Percentiles rank a stretch among this genome's conserved stretches.
Evolutionary conservation across 2,113 vertebrate species (phyloP).

Genomic region (Aviceda subcristata): DNA sequence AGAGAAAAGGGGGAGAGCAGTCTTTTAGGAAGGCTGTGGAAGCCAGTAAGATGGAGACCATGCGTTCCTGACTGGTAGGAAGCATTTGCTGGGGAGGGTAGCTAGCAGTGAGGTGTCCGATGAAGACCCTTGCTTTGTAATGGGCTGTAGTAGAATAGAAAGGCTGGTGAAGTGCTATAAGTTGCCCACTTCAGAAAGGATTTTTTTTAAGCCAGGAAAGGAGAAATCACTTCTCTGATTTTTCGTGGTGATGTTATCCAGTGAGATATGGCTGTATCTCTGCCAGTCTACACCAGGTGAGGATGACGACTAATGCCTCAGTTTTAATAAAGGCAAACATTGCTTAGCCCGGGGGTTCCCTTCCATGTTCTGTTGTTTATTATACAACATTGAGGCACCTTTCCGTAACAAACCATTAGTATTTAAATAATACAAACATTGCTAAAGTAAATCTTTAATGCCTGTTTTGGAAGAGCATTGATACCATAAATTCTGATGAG

Average conservation of each 20-base stretch:
- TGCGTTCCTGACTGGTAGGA: accelerated
- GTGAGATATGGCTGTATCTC: accelerated
- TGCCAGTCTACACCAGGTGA: accelerated
- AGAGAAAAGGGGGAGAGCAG: not conserved
- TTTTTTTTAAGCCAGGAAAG: not conserved
- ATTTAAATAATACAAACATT: not conserved
- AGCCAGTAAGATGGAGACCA: not conserved
- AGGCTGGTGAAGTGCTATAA: not conserved
- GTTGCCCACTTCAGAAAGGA: not conserved
- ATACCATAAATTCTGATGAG: conserved; percentile 4
- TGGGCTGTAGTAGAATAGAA: not conserved
- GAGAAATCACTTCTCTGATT: not conserved
- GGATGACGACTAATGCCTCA: not conserved
- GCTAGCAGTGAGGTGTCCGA: not conserved
- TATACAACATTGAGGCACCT: not conserved
- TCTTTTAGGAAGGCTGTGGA: not conserved
- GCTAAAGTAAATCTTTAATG: not conserved
- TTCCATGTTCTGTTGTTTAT: not conserved
- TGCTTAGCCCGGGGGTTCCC: not conserved
- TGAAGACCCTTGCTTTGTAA: not conserved
- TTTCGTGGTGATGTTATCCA: not conserved
- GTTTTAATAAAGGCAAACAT: not conserved
- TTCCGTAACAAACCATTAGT: not conserved
- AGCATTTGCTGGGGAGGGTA: not conserved
- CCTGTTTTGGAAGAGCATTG: not conserved